phyloP scores from a whole-genome alignment of 1,140 invertebrate species.

The Formica exsecta region DNA sequence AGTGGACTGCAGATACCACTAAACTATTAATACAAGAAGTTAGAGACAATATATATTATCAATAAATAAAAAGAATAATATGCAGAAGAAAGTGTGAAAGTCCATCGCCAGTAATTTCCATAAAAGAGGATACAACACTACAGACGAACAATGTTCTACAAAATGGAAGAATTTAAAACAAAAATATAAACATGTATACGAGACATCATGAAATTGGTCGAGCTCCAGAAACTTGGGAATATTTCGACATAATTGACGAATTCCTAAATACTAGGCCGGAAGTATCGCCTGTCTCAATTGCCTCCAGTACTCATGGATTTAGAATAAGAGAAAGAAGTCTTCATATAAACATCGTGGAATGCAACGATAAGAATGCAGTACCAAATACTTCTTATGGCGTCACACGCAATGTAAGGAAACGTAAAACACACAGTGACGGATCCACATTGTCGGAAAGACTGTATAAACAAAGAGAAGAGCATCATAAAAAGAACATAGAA shows the following conservation, averaged over 20 bases:
- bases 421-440: neutral
- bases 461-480: neutral
- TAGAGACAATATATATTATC: neutral
- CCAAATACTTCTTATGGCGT: neutral
- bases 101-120: neutral
- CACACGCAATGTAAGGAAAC: neutral
- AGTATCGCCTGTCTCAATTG: too few species aligned
- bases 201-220: neutral
- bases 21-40: neutral
- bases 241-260: neutral
- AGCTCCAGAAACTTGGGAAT: neutral
- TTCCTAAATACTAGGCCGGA: too few species aligned
- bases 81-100: constrained; percentile 4
- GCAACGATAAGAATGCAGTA: neutral
- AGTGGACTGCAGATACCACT: neutral
- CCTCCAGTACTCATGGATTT: too few species aligned
- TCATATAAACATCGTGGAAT: neutral
- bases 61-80: too few species aligned
- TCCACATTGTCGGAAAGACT: neutral
- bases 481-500: neutral
- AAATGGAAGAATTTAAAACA: constrained; percentile 1
- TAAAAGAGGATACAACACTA: neutral
- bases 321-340: too few species aligned
- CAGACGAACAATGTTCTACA: neutral
- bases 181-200: neutral